Base-by-base conservation (phyloP, 2,113 vertebrate species). In the Indicator maculatus region DNA sequence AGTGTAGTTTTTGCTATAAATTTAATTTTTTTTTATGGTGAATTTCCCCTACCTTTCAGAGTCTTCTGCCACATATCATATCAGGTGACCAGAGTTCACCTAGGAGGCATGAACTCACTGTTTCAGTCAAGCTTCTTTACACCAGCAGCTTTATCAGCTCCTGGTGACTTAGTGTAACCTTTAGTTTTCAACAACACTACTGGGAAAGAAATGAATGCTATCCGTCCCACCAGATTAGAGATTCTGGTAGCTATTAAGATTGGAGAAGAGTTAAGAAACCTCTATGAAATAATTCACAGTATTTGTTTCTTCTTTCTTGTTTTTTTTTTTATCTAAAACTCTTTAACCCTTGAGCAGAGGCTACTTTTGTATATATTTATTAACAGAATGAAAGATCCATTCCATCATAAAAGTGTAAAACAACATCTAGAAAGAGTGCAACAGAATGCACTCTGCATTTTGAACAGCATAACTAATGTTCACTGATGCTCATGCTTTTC, bases 401-500 rank as follows among this genome's bases (percentile, higher is more conserved):
- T 94, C 36, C 90, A 36, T 89, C 69, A 69, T 36, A 36, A 36
- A 36, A 44, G 61, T 33, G n/a, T 39, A 77, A 90, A 90, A 73
- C 33, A 41, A 28, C 47, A 63, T 83, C 72, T 75, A 52, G 71
- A 63, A 96, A 72, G 52, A 88, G 17, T 76, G 17, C n/a, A 53
- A 12, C 24, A 44, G 65, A 88, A 72, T 69, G 33, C 53, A 16
- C 63, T 66, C 31, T 82, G 45, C 36, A n/a, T 74, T 58, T 86
- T 89, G 59, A 90, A 21, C 82, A 90, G 71, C 47, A 53, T 79
- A 73, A 73, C 39, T 85, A 88, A 74, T 93, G 82, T 50, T 85
- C 36, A 41, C 92, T 95, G 47, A 39, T 81, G 55, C 70, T 93
- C 11, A 18, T 67, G 80, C 67, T 80, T 97, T 93, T 83, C 95